Evolutionary conservation across 53 echinoderm and acorn worm species (phyloP).

Genomic region (Zoroaster sp.): DNA sequence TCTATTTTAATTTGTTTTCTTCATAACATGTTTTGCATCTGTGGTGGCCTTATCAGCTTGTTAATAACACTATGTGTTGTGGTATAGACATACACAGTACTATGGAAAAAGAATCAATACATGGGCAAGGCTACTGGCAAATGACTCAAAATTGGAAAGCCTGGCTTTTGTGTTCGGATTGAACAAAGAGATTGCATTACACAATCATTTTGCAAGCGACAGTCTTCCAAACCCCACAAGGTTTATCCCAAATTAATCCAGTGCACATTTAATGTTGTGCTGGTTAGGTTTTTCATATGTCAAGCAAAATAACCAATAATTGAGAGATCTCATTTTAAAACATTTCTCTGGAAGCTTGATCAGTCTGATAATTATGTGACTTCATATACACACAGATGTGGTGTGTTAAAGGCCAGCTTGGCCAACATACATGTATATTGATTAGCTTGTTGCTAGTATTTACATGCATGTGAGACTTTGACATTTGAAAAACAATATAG

Average conservation of each 20-base stretch:
- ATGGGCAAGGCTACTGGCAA: not conserved
- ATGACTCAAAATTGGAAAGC: not conserved
- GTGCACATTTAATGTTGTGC: not conserved
- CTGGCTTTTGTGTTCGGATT: not conserved
- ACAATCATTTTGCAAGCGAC: not conserved
- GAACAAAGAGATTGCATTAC: not conserved
- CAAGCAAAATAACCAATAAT: too few relatives aligned
- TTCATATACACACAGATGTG: too few relatives aligned
- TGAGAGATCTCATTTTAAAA: not conserved
- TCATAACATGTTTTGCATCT: not conserved
- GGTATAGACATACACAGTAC: not conserved
- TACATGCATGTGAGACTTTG: too few relatives aligned
- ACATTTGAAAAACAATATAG: too few relatives aligned
- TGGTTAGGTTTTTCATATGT: not conserved
- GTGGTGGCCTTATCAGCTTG: not conserved
- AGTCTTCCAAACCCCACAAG: not conserved
- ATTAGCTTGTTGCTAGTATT: too few relatives aligned
- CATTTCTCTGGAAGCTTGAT: not conserved
- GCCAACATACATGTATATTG: too few relatives aligned
- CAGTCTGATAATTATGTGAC: too few relatives aligned
- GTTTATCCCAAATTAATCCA: not conserved
- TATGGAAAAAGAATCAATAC: not conserved
- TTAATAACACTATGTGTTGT: not conserved
- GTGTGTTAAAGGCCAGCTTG: too few relatives aligned
- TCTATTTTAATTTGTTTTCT: not conserved